Base-by-base conservation (phyloP, 1,140 invertebrate genomes). In the Sinonovacula constricta region DNA sequence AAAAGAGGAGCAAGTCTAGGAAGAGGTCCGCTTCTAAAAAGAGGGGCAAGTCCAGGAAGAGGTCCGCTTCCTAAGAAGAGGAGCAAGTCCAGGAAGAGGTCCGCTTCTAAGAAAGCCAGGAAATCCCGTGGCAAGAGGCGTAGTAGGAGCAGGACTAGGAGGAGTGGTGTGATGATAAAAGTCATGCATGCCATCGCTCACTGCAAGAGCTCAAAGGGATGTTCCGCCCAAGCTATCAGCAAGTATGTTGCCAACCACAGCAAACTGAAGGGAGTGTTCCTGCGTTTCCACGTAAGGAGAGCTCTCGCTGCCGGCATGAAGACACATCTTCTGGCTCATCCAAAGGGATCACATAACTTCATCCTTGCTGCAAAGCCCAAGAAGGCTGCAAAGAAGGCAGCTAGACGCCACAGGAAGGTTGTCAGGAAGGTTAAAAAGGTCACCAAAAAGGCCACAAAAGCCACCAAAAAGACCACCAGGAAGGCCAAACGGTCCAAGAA, bases 241-340 rank as follows among this genome's bases (percentile, higher is more conserved):
- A 75, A 75, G 60, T 75, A 75, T 51, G 71, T 75, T 2, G 36
- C 24, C 39, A 51, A 59, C 7, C 71, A 75, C 30, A 45, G 60
- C 33, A 24, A 51, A 30, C 39, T 75, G 14, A 51, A 15, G 31
- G 71, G 71, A 4, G 60, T 14, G 14, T 65, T 75, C 12, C 59
- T 75, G 14, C 63, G 36, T 31, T 75, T 75, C 31, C n/a, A n/a
- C 3, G 59, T 75, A 30, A 63, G 60, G 22, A 45, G 31, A n/a
- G 28, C 59, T 26, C 59, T 75, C 14, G 30, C 59, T 31, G 30
- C 49, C 56, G 60, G 39, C 31, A 24, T 65, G 26, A 75, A 63
- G 31, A 24, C 36, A 15, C n/a, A 30, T 30, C 1, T 39, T 1
- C 24, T 75, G 34, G 24, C 71, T 18, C 59, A 75, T 31, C 68